Evolutionary conservation across 1,140 invertebrate species (phyloP).

Genomic region (Colletes gigas): DNA sequence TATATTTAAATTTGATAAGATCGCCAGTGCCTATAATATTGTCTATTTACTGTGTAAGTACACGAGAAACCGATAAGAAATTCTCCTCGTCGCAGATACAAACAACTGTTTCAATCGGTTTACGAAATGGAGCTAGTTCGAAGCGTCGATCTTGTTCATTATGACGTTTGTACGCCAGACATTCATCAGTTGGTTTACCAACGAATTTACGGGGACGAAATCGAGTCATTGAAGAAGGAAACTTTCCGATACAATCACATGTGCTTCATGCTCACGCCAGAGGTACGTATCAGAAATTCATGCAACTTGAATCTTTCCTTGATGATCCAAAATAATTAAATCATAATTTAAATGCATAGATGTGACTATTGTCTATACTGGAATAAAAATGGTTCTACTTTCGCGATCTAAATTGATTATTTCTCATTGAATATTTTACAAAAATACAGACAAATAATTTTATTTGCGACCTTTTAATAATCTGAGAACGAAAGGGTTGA

Average conservation of each 20-base stretch:
- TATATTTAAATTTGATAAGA: too few species aligned
- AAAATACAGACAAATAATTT: too few species aligned
- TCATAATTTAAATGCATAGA: too few species aligned
- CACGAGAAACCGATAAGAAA: neutral
- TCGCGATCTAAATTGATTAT: too few species aligned
- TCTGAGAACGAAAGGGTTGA: neutral
- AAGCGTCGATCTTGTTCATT: constrained; percentile 57
- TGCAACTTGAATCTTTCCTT: too few species aligned
- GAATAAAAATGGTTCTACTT: too few species aligned
- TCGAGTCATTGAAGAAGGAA: constrained; percentile 61
- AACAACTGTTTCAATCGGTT: constrained; percentile 49
- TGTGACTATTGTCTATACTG: too few species aligned
- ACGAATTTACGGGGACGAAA: constrained; percentile 70
- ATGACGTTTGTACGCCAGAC: constrained; percentile 63
- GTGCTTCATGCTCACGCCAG: constrained; percentile 63
- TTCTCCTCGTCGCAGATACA: constrained; percentile 48
- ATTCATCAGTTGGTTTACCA: constrained; percentile 66
- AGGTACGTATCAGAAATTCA: constrained; percentile 48
- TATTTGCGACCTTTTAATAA: too few species aligned
- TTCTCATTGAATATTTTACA: too few species aligned
- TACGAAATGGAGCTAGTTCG: constrained; percentile 53
- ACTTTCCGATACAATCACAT: constrained; percentile 64
- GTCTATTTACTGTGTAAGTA: too few species aligned
- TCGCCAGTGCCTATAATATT: neutral
- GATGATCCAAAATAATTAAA: too few species aligned